A percentile compares a stretch with the other conserved stretches of the same genome.
phyloP scores from a whole-genome alignment of 30 jellyfish, hydroid and myxozoan species.

The Haliclystus octoradiatus region DNA sequence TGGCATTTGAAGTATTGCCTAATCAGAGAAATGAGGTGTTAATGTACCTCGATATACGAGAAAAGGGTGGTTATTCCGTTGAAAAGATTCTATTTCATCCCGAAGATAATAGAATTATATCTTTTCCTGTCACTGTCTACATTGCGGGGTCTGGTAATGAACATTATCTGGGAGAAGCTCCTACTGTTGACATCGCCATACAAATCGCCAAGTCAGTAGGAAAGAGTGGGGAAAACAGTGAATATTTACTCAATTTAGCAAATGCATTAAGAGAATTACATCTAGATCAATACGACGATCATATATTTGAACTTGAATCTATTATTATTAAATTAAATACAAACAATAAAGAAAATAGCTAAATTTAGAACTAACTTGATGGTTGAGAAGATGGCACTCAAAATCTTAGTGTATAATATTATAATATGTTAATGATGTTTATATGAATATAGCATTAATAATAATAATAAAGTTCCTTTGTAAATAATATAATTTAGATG shows the following conservation, averaged over 20 bases:
- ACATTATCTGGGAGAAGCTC: constrained; percentile 78
- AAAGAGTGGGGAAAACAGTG: constrained; percentile 91
- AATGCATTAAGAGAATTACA: constrained; percentile 44
- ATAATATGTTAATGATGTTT: no score
- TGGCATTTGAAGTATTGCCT: constrained; percentile 63
- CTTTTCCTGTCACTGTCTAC: constrained; percentile 58
- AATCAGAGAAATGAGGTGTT: constrained; percentile 52
- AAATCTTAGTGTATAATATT: no score
- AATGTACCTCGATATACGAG: constrained; percentile 73
- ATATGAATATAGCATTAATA: no score
- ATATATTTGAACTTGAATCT: constrained; percentile 39
- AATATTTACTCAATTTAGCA: constrained; percentile 55
- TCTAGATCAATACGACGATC: constrained; percentile 32
- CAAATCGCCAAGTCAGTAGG: constrained; percentile 73
- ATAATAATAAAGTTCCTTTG: no score
- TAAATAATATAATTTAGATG: no score
- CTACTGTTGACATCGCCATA: constrained; percentile 55
- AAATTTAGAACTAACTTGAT: no score
- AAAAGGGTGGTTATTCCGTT: constrained; percentile 91
- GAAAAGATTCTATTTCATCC: constrained; percentile 44
- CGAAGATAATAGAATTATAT: constrained; percentile 5
- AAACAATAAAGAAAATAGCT: no score
- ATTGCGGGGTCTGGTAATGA: constrained; percentile 61
- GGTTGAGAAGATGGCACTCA: no score
- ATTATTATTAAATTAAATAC: constrained; percentile 14